Conservation (phyloP, 2,797 vertebrate genomes). For the Eulemur albifrons region DNA sequence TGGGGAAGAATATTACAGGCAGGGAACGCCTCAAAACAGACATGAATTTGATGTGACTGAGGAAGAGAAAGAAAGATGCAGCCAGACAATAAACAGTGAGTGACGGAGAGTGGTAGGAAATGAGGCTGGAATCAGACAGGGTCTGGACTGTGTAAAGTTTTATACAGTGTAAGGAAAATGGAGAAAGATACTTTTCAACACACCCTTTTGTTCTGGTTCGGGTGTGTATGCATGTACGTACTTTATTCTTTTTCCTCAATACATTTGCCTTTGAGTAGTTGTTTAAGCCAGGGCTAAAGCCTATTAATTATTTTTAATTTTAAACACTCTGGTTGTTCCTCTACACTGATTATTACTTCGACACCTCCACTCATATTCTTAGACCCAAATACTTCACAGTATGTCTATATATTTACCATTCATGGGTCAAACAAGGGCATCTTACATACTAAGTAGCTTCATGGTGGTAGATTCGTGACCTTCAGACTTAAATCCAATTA, state of each 20-base stretch:
- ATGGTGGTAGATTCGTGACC: conserved; percentile 11
- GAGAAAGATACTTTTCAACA: background rate
- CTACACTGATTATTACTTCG: background rate
- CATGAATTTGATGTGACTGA: background rate
- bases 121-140: background rate
- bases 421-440: background rate
- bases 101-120: background rate
- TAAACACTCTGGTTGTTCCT: background rate
- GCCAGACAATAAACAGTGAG: background rate
- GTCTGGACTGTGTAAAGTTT: background rate
- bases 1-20: background rate
- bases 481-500: background rate
- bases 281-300: background rate
- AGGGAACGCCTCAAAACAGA: background rate
- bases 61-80: background rate
- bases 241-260: background rate
- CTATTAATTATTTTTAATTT: background rate
- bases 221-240: fast-evolving
- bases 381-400: background rate
- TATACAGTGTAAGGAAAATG: background rate
- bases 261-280: background rate
- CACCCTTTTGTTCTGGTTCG: background rate
- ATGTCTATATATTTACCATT: background rate
- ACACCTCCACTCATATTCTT: background rate
- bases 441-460: background rate